phyloP scores from a whole-genome alignment of 30 jellyfish, hydroid and myxozoan genomes.

The Sanderia malayensis region DNA sequence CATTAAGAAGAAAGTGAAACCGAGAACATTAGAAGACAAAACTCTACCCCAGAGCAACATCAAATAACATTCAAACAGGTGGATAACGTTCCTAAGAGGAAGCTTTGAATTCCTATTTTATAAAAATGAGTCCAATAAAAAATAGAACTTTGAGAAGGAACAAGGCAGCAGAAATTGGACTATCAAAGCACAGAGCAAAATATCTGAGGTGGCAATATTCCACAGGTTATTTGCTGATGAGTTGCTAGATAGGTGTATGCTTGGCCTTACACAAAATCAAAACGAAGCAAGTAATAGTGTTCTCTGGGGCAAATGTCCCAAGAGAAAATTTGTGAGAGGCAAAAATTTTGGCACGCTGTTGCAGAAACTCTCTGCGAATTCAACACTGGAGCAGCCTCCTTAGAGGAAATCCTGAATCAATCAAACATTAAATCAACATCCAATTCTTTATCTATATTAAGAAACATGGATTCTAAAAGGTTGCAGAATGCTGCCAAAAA shows the following conservation, averaged over 20 bases:
- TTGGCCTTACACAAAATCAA: constrained; percentile 12
- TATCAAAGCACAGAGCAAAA: no score
- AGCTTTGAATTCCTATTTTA: no score
- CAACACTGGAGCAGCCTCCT: not conserved
- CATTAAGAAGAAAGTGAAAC: no score
- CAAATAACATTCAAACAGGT: no score
- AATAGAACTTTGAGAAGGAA: no score
- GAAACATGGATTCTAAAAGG: constrained; percentile 21
- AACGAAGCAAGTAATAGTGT: constrained; percentile 2
- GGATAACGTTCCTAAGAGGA: no score
- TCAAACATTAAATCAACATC: constrained; percentile 14
- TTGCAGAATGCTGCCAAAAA: constrained; percentile 28
- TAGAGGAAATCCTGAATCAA: constrained; percentile 26
- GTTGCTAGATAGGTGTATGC: constrained; percentile 13
- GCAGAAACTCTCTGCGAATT: not conserved
- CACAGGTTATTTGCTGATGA: not conserved
- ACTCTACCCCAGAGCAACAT: no score
- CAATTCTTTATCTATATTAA: constrained; percentile 13
- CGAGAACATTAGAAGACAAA: no score
- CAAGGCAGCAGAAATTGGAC: no score
- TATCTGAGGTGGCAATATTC: no score
- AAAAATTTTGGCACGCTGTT: not conserved
- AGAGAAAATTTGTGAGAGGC: not conserved
- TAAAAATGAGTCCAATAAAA: no score
- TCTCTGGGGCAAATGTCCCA: constrained; percentile 14